Evolutionary conservation across 2,113 vertebrate species (phyloP), one percentile per base, ranked within the genome.

Genomic region (Camelus bactrianus): DNA sequence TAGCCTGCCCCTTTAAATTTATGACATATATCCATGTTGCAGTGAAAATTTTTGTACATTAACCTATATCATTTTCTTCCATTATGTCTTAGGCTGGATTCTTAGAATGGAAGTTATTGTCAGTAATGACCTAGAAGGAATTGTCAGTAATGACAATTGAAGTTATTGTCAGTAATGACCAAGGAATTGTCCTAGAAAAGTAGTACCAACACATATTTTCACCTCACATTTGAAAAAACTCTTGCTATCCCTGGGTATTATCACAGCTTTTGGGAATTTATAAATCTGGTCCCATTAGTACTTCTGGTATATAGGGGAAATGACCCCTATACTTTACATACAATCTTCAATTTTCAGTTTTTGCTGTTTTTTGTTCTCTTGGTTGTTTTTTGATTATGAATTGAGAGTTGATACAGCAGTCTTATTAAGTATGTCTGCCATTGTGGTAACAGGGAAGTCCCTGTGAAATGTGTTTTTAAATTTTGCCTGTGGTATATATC

Each of bases 121-220:
- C 35, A 95, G 80, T 54, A 79, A 84, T 80, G 48, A 48, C 26
- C 19, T 88, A 35, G 35, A 35, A 35, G 35, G 35, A 35, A 77
- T 73, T 73, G 38, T 94, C 35, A 95, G 80, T 54, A 79, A 84
- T 80, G 48, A 48, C 26, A 35, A 35, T 15, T 88, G 42, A 88
- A 93, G 88, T 90, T 77, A 77, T 73, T 73, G 38, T 94, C 35
- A 95, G 80, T 54, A 79, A 84, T 80, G 48, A 48, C 26, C 22
- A 84, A 96, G 16, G 46, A 90, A 76, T 93, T 86, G 28, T 56
- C 87, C 69, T 95, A 75, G 83, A 95, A 93, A 89, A 52, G 46
- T 38, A 60, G 12, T 86, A 69, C 42, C 4, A 93, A 54, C 42
- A 79, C 46, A 89, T 38, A 79, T 13, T 50, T 22, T 97, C 30